These are phyloP conservation scores for Dioctria rufipes DNA, from an alignment of 2,888 invertebrate genomes.

Conservation along the genomic window DNA sequence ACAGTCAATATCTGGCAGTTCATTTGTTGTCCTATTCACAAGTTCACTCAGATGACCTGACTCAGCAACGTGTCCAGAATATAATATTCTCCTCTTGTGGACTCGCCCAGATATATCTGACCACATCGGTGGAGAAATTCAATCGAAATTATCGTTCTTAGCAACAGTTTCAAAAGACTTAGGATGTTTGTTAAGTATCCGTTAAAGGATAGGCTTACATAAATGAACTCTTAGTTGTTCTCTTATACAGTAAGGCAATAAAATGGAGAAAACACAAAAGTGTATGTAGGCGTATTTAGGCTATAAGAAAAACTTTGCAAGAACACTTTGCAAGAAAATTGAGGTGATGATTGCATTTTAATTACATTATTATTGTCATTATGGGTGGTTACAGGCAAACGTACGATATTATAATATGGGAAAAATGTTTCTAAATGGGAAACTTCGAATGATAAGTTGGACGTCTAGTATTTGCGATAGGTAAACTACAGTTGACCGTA, in stretches of 20 bases:
- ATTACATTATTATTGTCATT: no score
- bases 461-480: no score
- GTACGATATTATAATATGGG: no score
- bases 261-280: neutral
- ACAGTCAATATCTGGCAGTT: constrained; percentile 19
- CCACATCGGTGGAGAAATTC: neutral
- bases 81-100: constrained; percentile 14
- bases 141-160: constrained; percentile 37
- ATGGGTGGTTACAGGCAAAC: no score
- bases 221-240: constrained; percentile 15
- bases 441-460: no score
- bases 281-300: no score
- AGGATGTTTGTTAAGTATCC: constrained; percentile 32
- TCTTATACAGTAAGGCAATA: neutral
- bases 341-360: no score
- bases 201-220: constrained; percentile 2
- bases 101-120: constrained; percentile 16
- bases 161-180: constrained; percentile 32
- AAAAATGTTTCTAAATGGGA: no score
- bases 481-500: no score
- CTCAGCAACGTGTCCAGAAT: constrained; percentile 39
- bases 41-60: constrained; percentile 33
- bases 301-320: no score
- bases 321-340: no score
- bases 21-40: constrained; percentile 36